phyloP scores from a whole-genome alignment of 2,113 vertebrate species.

The Engraulis encrasicolus region DNA sequence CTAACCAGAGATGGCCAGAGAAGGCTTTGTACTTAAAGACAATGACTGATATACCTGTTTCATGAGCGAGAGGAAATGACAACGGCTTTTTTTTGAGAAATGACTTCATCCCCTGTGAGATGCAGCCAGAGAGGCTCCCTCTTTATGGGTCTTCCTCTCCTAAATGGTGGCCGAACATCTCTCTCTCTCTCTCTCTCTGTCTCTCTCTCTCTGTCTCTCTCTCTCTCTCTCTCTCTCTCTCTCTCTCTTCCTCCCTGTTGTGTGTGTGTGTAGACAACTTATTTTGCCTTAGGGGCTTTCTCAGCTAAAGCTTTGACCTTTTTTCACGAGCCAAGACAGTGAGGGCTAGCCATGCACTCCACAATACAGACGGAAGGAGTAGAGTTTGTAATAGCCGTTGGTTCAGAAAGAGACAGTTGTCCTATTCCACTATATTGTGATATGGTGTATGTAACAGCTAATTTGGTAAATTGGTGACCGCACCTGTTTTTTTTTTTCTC shows the following conservation, averaged over 20 bases:
- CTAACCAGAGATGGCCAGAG: too few relatives aligned
- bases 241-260: conserved; percentile 16
- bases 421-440: conserved; percentile 60
- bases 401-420: conserved; percentile 60
- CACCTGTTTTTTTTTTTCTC: conserved; percentile 55
- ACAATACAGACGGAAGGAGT: not conserved
- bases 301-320: conserved; percentile 16
- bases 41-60: conserved; percentile 50
- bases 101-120: conserved; percentile 51
- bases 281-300: not conserved
- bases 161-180: conserved; percentile 28
- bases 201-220: conserved; percentile 17
- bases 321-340: not conserved
- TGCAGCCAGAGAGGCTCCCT: conserved; percentile 43
- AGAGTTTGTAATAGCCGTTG: conserved; percentile 56
- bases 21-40: too few relatives aligned
- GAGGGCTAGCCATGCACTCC: not conserved
- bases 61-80: conserved; percentile 46
- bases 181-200: too few relatives aligned
- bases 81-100: conserved; percentile 46
- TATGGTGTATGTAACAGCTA: conserved; percentile 58
- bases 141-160: conserved; percentile 34
- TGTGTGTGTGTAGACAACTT: conserved; percentile 22
- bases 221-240: not conserved
- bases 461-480: conserved; percentile 57